phyloP scores from a whole-genome alignment of 2,888 invertebrate species.

The Andrena chrysosceles region DNA sequence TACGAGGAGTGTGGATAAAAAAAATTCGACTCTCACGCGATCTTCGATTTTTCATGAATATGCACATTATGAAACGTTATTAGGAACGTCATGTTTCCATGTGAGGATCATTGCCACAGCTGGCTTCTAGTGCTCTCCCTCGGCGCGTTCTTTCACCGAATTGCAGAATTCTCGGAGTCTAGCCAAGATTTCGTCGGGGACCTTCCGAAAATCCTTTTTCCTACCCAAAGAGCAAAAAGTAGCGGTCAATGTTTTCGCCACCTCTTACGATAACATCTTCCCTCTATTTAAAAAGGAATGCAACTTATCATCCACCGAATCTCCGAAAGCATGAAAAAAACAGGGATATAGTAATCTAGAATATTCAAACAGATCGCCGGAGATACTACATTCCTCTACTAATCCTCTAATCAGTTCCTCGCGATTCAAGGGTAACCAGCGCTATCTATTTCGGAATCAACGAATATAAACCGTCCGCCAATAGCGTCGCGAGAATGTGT shows the following conservation, averaged over 20 bases:
- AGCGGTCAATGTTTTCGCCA: not conserved
- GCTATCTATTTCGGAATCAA: too few species aligned
- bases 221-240: too few species aligned
- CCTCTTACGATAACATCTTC: not conserved
- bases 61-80: slow-evolving; percentile 18
- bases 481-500: too few species aligned
- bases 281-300: not conserved
- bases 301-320: not conserved
- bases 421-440: too few species aligned
- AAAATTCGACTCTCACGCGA: not conserved
- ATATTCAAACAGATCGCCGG: too few species aligned
- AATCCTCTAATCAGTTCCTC: too few species aligned
- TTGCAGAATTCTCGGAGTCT: slow-evolving; percentile 12
- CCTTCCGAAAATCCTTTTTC: not conserved
- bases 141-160: not conserved
- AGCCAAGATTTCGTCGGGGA: not conserved
- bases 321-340: not conserved
- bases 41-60: slow-evolving; percentile 32
- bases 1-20: not conserved
- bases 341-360: too few species aligned
- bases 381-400: too few species aligned
- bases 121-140: not conserved
- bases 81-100: not conserved
- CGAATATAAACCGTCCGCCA: too few species aligned
- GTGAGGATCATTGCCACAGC: slow-evolving; percentile 2